These are phyloP conservation scores for Caenorhabditis plicata DNA, from an alignment of 2,888 invertebrate genomes.

Conservation along the genomic window DNA sequence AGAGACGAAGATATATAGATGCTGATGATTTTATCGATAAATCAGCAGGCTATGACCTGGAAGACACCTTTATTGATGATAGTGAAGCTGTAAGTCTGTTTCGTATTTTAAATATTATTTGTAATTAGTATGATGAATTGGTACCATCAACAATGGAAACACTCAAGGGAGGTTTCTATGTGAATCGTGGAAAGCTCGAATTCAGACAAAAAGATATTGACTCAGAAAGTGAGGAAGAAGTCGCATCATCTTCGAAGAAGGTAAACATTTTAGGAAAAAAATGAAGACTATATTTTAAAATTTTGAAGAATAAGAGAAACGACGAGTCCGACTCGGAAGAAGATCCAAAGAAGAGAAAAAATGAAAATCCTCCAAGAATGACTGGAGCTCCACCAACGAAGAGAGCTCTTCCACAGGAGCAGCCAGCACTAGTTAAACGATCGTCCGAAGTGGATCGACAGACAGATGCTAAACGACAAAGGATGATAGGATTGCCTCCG, in stretches of 20 bases:
- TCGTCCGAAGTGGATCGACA: not conserved
- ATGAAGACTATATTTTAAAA: too few relatives aligned
- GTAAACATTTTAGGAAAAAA: not conserved
- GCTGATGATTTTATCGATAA: constrained; percentile 16
- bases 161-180: constrained; percentile 5
- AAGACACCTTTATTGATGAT: constrained; percentile 48
- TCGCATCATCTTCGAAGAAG: not conserved
- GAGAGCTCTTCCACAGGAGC: not conserved
- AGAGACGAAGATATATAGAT: constrained; percentile 1
- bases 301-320: too few relatives aligned
- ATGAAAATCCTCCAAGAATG: not conserved
- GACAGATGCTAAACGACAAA: not conserved
- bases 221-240: not conserved
- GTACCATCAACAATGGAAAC: constrained; percentile 6
- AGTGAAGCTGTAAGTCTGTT: constrained; percentile 30
- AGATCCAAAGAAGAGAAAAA: too few relatives aligned
- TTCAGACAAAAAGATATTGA: not conserved
- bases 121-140: not conserved
- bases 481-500: not conserved
- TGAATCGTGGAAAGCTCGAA: constrained; percentile 1
- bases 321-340: too few relatives aligned
- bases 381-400: constrained; percentile 1
- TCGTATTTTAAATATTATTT: not conserved
- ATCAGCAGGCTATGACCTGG: constrained; percentile 35
- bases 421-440: not conserved